These are phyloP conservation scores for Listrodromus nycthemerus DNA, from an alignment of 2,888 invertebrate genomes.

Conservation along the genomic window DNA sequence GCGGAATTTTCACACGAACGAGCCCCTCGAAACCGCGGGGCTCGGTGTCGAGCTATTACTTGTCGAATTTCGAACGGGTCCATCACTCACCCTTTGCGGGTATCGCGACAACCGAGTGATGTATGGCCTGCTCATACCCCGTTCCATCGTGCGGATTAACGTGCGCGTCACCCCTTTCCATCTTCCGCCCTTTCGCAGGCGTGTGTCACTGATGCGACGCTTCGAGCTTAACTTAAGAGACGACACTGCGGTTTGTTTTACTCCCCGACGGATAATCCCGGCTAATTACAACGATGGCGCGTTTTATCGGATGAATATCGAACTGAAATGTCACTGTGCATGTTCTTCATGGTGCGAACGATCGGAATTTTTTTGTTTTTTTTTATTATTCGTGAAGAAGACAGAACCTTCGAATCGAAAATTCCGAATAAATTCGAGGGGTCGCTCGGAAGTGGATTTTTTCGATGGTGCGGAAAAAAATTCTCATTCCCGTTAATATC, in stretches of 20 bases:
- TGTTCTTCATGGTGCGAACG: not conserved
- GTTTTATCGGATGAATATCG: not conserved
- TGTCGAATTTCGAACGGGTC: slow-evolving; percentile 69
- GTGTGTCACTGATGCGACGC: slow-evolving; percentile 17
- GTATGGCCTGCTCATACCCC: slow-evolving; percentile 47
- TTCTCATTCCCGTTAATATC: not conserved
- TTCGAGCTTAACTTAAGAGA: slow-evolving; percentile 31
- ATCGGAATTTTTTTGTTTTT: not conserved
- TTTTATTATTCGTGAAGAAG: too few relatives aligned
- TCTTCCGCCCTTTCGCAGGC: not conserved
- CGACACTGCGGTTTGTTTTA: slow-evolving; percentile 34
- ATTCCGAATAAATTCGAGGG: too few relatives aligned
- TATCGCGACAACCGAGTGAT: slow-evolving; percentile 66
- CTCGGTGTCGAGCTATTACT: slow-evolving; percentile 66
- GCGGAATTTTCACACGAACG: slow-evolving; percentile 28
- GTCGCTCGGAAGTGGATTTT: too few relatives aligned
- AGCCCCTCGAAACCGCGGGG: slow-evolving; percentile 45
- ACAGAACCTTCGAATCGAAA: too few relatives aligned
- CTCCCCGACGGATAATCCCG: not conserved
- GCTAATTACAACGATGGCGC: slow-evolving; percentile 11
- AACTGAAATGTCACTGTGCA: not conserved
- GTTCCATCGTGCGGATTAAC: slow-evolving; percentile 38
- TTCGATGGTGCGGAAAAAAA: not conserved
- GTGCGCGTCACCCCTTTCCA: not conserved
- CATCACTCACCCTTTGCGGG: slow-evolving; percentile 68